phyloP scores from a whole-genome alignment of 2,797 vertebrate genomes.

The Bucorvus abyssinicus region DNA sequence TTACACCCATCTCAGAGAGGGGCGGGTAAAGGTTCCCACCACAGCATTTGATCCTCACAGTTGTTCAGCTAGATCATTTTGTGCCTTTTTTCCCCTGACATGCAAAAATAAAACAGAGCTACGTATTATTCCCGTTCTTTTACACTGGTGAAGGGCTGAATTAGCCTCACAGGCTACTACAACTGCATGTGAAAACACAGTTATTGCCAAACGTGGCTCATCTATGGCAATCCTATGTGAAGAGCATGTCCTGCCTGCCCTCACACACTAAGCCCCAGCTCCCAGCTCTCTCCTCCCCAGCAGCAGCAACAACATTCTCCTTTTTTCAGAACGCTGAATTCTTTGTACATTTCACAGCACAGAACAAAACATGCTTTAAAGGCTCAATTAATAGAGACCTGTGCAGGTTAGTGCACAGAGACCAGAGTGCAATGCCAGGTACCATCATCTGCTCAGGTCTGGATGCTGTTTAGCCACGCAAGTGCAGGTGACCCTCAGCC shows the following conservation, averaged over 20 bases:
- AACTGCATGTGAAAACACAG: background rate
- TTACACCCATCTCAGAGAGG: accelerated
- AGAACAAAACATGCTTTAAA: background rate
- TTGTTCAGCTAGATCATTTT: background rate
- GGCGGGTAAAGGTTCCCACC: background rate
- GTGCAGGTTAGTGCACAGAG: no score
- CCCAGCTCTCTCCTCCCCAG: background rate
- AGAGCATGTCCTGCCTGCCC: background rate
- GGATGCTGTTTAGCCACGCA: background rate
- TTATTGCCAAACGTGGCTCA: background rate
- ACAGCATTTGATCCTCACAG: background rate
- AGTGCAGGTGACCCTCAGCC: background rate
- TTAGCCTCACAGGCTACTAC: background rate
- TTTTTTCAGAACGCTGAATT: background rate
- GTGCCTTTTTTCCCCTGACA: background rate
- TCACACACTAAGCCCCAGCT: background rate
- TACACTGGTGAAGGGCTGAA: background rate
- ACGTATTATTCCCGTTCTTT: background rate
- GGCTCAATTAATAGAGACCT: background rate
- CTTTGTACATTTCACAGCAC: background rate
- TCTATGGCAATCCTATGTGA: background rate
- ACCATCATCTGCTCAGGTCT: background rate
- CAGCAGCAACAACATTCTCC: background rate
- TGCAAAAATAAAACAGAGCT: background rate
- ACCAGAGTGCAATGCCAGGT: background rate